phyloP scores from a whole-genome alignment of 2,797 vertebrate genomes.

The Xenentodon cancila region DNA sequence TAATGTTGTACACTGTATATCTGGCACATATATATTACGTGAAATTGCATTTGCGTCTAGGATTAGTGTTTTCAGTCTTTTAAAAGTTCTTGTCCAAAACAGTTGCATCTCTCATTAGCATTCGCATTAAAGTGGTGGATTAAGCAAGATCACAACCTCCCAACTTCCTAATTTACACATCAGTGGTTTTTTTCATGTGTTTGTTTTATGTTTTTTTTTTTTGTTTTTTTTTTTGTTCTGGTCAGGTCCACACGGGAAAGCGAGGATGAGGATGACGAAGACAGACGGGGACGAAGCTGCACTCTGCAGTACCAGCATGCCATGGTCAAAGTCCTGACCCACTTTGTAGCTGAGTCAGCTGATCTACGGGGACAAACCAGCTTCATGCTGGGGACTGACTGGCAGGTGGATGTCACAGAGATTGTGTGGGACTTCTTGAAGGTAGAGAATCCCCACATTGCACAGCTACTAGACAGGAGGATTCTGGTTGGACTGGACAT shows the following conservation, averaged over 20 bases:
- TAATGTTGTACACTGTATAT: background rate
- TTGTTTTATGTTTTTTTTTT: background rate
- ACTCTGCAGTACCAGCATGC: slow-evolving; percentile 93
- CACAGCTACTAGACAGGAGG: slow-evolving; percentile 85
- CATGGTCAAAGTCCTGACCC: slow-evolving; percentile 90
- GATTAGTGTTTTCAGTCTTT: no score
- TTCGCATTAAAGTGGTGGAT: background rate
- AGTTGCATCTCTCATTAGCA: no score
- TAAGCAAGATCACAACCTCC: background rate
- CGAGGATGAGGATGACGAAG: slow-evolving; percentile 92
- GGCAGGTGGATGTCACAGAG: slow-evolving; percentile 94
- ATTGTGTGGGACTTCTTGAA: slow-evolving; percentile 93
- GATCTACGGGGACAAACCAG: slow-evolving; percentile 84
- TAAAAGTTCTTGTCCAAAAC: no score
- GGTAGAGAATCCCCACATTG: slow-evolving; percentile 88
- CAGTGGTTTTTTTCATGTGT: background rate
- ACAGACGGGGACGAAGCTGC: slow-evolving; percentile 88
- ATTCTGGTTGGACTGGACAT: slow-evolving; percentile 88
- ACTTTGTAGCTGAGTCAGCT: slow-evolving; percentile 89
- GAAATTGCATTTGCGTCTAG: background rate
- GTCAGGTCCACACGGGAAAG: slow-evolving; percentile 88
- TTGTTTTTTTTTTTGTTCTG: background rate
- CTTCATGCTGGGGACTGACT: slow-evolving; percentile 89
- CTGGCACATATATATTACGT: background rate
- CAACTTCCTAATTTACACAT: background rate